Evolutionary conservation across 1,140 invertebrate species (phyloP).

Genomic region (Theocolax elegans): DNA sequence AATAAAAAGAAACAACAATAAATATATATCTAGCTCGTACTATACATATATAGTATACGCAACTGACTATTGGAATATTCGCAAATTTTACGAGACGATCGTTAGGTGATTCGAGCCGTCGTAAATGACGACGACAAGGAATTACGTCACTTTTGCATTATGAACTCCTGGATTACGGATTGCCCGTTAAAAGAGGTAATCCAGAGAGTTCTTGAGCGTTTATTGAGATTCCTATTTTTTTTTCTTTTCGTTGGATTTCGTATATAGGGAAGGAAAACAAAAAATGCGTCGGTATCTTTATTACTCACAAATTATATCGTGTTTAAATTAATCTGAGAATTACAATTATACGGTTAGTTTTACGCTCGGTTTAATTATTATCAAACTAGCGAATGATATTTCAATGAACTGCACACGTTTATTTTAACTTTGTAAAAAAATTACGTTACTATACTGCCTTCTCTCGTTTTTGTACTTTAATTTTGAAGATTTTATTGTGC

Average conservation of each 20-base stretch:
- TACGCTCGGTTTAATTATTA: background rate
- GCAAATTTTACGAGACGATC: constrained; percentile 4
- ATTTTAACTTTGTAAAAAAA: background rate
- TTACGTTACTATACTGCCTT: background rate
- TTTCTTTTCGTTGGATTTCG: too few relatives aligned
- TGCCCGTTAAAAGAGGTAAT: constrained; percentile 9
- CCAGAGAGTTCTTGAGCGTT: background rate
- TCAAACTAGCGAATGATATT: background rate
- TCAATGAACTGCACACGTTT: background rate
- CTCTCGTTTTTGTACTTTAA: background rate
- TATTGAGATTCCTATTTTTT: background rate
- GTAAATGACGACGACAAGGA: background rate
- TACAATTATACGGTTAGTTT: background rate
- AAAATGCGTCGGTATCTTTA: background rate
- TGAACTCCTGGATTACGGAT: constrained; percentile 17
- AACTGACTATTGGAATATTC: background rate
- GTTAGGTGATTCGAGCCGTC: background rate
- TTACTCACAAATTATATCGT: background rate
- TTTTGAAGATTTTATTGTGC: too few relatives aligned
- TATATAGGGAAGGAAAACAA: background rate
- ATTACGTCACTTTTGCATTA: constrained; percentile 17
- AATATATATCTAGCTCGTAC: too few relatives aligned
- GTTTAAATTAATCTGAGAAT: background rate
- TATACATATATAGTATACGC: background rate
- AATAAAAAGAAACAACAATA: too few relatives aligned